phyloP scores from a whole-genome alignment of 2,888 invertebrate genomes.

The Ceriagrion tenellum region DNA sequence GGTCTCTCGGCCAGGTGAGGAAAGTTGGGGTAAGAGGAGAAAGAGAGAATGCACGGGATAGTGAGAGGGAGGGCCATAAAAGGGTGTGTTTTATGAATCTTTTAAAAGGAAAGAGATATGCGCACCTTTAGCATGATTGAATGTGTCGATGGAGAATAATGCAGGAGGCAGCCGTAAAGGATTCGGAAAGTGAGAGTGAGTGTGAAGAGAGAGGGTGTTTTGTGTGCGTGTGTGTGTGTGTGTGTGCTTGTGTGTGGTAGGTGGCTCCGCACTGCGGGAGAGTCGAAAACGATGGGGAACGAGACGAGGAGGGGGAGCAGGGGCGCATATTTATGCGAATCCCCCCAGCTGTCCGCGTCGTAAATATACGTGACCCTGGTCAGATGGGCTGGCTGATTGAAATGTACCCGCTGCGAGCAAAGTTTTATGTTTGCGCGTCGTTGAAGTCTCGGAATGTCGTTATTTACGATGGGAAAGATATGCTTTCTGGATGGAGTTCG shows the following conservation, averaged over 20 bases:
- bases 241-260: too few species aligned
- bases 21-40: too few species aligned
- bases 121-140: conserved; percentile 26
- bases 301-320: background rate
- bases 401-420: background rate
- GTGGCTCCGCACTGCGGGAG: background rate
- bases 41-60: background rate
- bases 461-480: background rate
- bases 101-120: conserved; percentile 6
- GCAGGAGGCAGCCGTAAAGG: conserved; percentile 34
- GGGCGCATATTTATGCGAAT: background rate
- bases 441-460: background rate
- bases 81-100: conserved; percentile 32
- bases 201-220: background rate
- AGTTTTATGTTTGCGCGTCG: background rate
- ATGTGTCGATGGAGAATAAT: conserved; percentile 34
- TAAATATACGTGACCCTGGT: background rate
- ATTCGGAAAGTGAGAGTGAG: background rate
- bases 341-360: background rate
- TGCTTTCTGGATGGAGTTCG: background rate
- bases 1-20: too few species aligned
- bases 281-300: too few species aligned
- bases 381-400: background rate
- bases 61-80: background rate
- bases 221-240: too few species aligned